Evolutionary conservation across 2,888 invertebrate genomes (phyloP).

Genomic region (Xestoiulus laeticollis): DNA sequence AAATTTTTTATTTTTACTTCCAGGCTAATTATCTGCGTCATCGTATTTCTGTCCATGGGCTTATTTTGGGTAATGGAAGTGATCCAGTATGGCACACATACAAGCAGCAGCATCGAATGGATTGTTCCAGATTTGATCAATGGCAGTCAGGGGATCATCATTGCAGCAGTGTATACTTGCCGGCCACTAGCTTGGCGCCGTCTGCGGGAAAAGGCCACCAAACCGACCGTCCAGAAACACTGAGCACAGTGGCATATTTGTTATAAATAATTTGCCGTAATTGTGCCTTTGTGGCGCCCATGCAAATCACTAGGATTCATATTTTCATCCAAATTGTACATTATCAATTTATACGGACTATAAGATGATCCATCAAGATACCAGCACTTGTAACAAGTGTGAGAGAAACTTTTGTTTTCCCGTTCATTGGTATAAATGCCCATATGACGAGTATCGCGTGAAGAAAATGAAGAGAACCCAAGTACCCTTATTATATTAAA

Average conservation of each 20-base stretch:
- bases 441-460: too few relatives aligned
- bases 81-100: constrained; percentile 82
- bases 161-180: constrained; percentile 74
- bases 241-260: background rate
- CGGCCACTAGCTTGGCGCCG: constrained; percentile 41
- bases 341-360: too few relatives aligned
- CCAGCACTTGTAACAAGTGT: too few relatives aligned
- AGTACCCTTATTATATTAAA: too few relatives aligned
- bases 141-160: constrained; percentile 86
- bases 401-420: too few relatives aligned
- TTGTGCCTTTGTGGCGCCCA: background rate
- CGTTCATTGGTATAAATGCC: too few relatives aligned
- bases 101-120: constrained; percentile 83
- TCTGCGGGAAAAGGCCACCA: background rate
- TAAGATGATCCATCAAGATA: too few relatives aligned
- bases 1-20: background rate
- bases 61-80: constrained; percentile 82
- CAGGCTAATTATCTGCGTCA: constrained; percentile 81
- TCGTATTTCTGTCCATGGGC: constrained; percentile 84
- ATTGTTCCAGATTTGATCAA: constrained; percentile 85
- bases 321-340: background rate
- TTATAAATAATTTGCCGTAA: background rate
- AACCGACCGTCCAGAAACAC: background rate
- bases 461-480: too few relatives aligned
- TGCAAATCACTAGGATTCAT: background rate